phyloP scores from a whole-genome alignment of 2,888 invertebrate species.

The Synergus japonicus region DNA sequence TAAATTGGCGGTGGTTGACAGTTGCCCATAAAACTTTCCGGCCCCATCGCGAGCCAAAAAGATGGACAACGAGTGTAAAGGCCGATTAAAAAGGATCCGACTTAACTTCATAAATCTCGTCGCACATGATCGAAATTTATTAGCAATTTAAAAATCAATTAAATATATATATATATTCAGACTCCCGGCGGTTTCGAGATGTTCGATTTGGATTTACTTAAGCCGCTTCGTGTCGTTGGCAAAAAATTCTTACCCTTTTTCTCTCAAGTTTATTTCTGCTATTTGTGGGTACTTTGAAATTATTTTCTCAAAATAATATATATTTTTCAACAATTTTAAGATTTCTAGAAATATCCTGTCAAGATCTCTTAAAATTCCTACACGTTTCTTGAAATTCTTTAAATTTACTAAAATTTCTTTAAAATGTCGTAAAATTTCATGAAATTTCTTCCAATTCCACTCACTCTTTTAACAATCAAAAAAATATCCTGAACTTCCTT shows the following conservation, averaged over 20 bases:
- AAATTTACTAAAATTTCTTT: too few species aligned
- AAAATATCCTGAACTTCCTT: too few species aligned
- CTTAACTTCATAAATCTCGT: conserved; percentile 36
- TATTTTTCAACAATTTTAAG: neutral
- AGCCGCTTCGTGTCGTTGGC: neutral
- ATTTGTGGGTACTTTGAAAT: neutral
- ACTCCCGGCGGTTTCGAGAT: conserved; percentile 6
- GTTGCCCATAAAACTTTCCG: conserved; percentile 37
- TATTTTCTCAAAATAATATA: neutral
- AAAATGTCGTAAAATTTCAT: too few species aligned
- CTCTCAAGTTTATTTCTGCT: neutral
- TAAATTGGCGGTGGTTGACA: conserved; percentile 28
- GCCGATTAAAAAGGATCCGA: conserved; percentile 24
- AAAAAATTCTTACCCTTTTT: neutral
- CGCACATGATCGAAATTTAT: conserved; percentile 30
- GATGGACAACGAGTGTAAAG: conserved; percentile 37
- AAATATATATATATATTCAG: conserved; percentile 39
- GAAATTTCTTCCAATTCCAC: too few species aligned
- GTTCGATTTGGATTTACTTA: conserved; percentile 29
- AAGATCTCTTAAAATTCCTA: too few species aligned
- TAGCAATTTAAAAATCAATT: conserved; percentile 37
- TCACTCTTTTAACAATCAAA: too few species aligned
- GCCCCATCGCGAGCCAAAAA: conserved; percentile 28
- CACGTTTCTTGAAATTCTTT: too few species aligned
- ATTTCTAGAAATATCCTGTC: too few species aligned